Evolutionary conservation across 2,113 vertebrate genomes (phyloP).

Genomic region (Rallus limicola): DNA sequence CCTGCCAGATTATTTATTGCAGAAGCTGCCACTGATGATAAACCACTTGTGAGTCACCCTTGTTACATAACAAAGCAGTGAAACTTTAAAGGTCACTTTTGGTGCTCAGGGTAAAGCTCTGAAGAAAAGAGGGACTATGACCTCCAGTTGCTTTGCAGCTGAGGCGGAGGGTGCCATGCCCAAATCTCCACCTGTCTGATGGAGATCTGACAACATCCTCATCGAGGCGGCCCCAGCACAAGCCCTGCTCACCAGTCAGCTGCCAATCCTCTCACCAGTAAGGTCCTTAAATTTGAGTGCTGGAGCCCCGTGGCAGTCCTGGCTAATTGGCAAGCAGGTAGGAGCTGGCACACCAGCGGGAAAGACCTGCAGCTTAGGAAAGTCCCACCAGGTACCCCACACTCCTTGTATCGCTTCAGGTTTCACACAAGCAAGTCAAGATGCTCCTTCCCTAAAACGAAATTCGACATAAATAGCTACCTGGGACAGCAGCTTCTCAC

Average conservation of each 20-base stretch:
- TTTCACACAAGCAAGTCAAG: not conserved
- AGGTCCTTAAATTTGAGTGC: not conserved
- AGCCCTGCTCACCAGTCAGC: not conserved
- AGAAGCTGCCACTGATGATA: not conserved
- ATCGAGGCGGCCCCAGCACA: not conserved
- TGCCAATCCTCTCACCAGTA: not conserved
- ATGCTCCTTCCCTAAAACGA: not conserved
- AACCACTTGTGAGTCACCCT: not conserved
- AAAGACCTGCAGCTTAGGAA: fast-evolving
- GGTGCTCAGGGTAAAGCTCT: not conserved
- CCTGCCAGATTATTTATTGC: not conserved
- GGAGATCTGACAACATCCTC: not conserved
- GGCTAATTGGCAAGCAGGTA: not conserved
- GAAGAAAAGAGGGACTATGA: not conserved
- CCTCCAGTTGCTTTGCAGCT: not conserved
- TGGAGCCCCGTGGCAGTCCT: not conserved
- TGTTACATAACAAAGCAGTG: not conserved
- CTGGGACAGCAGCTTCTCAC: not conserved
- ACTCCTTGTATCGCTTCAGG: not conserved
- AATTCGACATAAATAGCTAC: not conserved
- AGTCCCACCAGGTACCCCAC: not conserved
- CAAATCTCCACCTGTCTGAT: not conserved
- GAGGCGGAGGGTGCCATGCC: not conserved
- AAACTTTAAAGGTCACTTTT: not conserved
- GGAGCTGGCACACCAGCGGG: fast-evolving